Evolutionary conservation across 2,113 vertebrate genomes (phyloP).

Genomic region (Halcyon senegalensis): DNA sequence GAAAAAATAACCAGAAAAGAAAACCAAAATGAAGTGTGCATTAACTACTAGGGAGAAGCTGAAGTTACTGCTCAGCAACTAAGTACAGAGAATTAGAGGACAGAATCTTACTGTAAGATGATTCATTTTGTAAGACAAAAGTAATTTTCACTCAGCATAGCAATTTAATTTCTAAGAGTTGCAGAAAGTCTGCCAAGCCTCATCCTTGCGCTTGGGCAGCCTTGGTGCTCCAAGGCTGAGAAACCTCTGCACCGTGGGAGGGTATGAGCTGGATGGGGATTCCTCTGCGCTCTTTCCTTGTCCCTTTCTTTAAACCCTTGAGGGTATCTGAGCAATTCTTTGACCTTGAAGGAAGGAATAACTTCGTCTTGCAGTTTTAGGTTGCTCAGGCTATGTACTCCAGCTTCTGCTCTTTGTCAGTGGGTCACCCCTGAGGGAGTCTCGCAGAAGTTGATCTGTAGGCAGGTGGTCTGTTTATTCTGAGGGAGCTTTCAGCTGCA

Average conservation of each 20-base stretch:
- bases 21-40: not conserved
- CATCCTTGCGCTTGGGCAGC: not conserved
- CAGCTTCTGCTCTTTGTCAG: not conserved
- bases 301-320: not conserved
- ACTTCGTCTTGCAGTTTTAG: not conserved
- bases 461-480: not conserved
- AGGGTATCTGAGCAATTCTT: not conserved
- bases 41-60: not conserved
- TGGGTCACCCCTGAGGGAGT: fast-evolving
- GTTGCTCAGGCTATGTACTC: not conserved
- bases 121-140: not conserved
- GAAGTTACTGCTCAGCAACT: not conserved
- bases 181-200: not conserved
- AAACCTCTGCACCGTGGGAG: fast-evolving
- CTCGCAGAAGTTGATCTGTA: not conserved
- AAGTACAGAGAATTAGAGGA: not conserved
- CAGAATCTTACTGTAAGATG: not conserved
- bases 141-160: not conserved
- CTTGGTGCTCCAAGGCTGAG: not conserved
- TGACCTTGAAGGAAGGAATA: not conserved
- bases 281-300: not conserved
- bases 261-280: not conserved
- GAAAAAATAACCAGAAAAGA: not conserved
- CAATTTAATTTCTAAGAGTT: not conserved
- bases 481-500: not conserved